A percentile compares a stretch with the other conserved stretches of the same genome.
These are phyloP conservation scores for Brachionichthys hirsutus DNA, from an alignment of 2,113 vertebrate species.

Conservation along the genomic window DNA sequence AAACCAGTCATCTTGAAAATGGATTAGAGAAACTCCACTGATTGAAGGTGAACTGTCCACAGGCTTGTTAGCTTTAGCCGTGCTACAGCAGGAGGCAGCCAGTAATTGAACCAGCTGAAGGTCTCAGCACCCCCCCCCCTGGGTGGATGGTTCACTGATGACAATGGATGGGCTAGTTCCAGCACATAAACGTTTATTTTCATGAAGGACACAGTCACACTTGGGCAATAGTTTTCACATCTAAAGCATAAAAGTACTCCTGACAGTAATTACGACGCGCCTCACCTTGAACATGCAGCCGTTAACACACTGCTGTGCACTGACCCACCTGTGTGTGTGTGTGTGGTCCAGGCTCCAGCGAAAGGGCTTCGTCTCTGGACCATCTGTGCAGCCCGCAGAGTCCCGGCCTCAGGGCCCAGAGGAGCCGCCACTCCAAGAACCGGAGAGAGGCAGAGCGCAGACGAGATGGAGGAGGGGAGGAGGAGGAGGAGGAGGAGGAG, in stretches of 20 bases:
- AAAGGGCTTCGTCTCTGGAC: slow-evolving; percentile 91
- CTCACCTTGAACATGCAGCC: slow-evolving; percentile 1
- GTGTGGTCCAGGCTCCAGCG: slow-evolving; percentile 69
- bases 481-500: slow-evolving; percentile 79
- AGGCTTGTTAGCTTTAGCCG: slow-evolving; percentile 35
- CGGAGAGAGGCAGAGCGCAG: slow-evolving; percentile 76
- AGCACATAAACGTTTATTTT: slow-evolving; percentile 12
- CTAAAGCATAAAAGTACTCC: background rate
- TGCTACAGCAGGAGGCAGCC: slow-evolving; percentile 19
- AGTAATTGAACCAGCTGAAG: slow-evolving; percentile 10
- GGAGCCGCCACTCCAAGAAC: slow-evolving; percentile 79
- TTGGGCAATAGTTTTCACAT: too few species aligned
- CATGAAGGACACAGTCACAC: too few species aligned
- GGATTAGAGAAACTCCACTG: slow-evolving; percentile 23
- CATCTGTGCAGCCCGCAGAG: slow-evolving; percentile 85
- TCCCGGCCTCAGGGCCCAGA: slow-evolving; percentile 75
- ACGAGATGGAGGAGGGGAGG: slow-evolving; percentile 57
- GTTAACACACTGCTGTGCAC: slow-evolving; percentile 8
- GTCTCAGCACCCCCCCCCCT: background rate
- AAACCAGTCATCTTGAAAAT: too few species aligned
- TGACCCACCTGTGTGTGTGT: slow-evolving; percentile 39
- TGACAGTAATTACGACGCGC: slow-evolving; percentile 23
- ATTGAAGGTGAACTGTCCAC: slow-evolving; percentile 38
- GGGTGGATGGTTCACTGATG: too few species aligned
- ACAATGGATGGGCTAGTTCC: background rate